Percentiles rank a stretch among this genome's conserved stretches.
Conservation (phyloP, 2,797 vertebrate species). For the Myioborus melanocephalus region DNA sequence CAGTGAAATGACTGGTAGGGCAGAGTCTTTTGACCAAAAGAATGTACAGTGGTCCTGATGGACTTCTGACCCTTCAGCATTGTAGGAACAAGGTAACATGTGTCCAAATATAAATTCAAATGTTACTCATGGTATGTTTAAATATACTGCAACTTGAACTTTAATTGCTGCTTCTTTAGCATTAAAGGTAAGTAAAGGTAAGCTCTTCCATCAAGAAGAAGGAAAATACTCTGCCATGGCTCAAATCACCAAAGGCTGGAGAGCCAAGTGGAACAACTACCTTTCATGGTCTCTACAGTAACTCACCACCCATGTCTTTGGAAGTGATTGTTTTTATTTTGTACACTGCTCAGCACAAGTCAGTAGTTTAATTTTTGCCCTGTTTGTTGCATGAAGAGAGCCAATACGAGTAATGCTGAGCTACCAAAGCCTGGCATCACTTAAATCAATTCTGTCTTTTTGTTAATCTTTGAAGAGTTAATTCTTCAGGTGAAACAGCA, state of each 20-base stretch:
- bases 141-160: background rate
- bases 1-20: background rate
- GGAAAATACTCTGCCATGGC: background rate
- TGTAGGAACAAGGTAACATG: fast-evolving
- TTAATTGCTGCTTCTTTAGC: background rate
- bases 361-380: background rate
- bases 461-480: background rate
- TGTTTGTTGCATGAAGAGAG: background rate
- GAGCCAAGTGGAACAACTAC: background rate
- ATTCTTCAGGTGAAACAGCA: background rate
- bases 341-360: background rate
- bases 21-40: background rate
- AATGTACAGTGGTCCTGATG: too few species aligned
- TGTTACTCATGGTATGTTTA: background rate
- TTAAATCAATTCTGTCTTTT: background rate
- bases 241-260: background rate
- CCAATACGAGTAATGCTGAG: background rate
- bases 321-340: background rate
- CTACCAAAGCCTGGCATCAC: background rate
- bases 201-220: background rate
- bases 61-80: background rate
- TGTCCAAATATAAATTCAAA: background rate
- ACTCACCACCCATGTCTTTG: background rate
- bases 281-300: background rate
- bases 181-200: background rate